Percentiles rank a stretch among this genome's conserved stretches.
phyloP scores from a whole-genome alignment of 2,888 invertebrate genomes.

The Lissocephala sabroskyi region DNA sequence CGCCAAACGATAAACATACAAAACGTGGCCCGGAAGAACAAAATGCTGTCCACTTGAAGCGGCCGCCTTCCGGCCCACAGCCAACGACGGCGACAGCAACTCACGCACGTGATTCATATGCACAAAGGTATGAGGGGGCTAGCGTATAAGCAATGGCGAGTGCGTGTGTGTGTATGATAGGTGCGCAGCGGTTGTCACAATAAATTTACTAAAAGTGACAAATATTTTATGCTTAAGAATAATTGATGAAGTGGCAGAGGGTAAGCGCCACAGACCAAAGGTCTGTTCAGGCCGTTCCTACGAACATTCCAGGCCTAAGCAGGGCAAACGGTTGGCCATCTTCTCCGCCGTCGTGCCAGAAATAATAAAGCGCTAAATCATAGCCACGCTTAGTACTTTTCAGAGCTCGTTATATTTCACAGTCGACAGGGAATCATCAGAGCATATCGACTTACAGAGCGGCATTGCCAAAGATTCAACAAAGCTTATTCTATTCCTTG shows the following conservation, averaged over 20 bases:
- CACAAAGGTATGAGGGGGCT: slow-evolving; percentile 9
- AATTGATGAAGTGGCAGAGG: slow-evolving; percentile 68
- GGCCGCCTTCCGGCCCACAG: slow-evolving; percentile 4
- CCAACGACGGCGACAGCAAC: slow-evolving; percentile 40
- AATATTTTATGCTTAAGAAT: slow-evolving; percentile 67
- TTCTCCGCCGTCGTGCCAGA: slow-evolving; percentile 15
- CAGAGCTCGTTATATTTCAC: no score
- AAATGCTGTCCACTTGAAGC: slow-evolving; percentile 55
- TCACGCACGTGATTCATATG: slow-evolving; percentile 63
- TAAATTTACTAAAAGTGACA: slow-evolving; percentile 68
- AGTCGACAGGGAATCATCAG: no score
- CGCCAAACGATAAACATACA: slow-evolving; percentile 40
- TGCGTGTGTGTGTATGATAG: slow-evolving; percentile 21
- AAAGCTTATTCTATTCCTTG: no score
- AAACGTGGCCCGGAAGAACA: slow-evolving; percentile 48
- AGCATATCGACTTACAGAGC: no score
- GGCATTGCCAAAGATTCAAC: no score
- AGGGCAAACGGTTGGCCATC: slow-evolving; percentile 8
- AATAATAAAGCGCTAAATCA: slow-evolving; percentile 63
- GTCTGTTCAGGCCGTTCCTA: neutral
- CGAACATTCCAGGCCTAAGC: neutral
- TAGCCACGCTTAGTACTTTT: slow-evolving; percentile 62
- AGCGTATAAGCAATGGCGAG: neutral
- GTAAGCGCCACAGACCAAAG: slow-evolving; percentile 35
- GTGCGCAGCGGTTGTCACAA: slow-evolving; percentile 55